These are phyloP conservation scores for Phthorimaea operculella DNA, from an alignment of 1,140 invertebrate species.

Conservation along the genomic window DNA sequence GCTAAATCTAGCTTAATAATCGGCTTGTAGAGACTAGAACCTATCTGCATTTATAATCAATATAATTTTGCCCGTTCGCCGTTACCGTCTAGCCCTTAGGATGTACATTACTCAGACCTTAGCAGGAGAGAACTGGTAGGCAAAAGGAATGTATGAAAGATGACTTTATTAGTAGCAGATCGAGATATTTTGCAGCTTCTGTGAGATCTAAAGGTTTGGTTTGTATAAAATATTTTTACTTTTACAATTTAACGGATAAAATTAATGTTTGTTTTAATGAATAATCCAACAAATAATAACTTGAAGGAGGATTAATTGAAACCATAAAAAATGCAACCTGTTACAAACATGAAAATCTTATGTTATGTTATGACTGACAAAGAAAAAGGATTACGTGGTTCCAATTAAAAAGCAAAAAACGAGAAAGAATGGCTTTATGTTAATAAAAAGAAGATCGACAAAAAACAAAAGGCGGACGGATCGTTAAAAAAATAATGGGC, in stretches of 20 bases:
- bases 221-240: too few relatives aligned
- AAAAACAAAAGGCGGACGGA: background rate
- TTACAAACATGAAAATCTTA: too few relatives aligned
- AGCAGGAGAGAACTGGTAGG: constrained; percentile 3
- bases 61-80: constrained; percentile 13
- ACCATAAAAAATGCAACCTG: too few relatives aligned
- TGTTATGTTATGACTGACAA: too few relatives aligned
- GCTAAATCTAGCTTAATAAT: constrained; percentile 20
- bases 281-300: too few relatives aligned
- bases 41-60: constrained; percentile 21
- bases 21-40: constrained; percentile 11
- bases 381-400: background rate
- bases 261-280: too few relatives aligned
- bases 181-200: background rate
- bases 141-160: background rate
- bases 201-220: too few relatives aligned
- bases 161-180: background rate
- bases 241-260: too few relatives aligned
- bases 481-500: constrained; percentile 14
- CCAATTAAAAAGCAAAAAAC: background rate
- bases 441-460: background rate
- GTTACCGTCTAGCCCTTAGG: constrained; percentile 9
- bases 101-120: constrained; percentile 4
- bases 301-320: too few relatives aligned
- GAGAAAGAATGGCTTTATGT: background rate